Evolutionary conservation across 53 echinoderm and acorn worm species (phyloP).

Genomic region (Crossaster papposus): DNA sequence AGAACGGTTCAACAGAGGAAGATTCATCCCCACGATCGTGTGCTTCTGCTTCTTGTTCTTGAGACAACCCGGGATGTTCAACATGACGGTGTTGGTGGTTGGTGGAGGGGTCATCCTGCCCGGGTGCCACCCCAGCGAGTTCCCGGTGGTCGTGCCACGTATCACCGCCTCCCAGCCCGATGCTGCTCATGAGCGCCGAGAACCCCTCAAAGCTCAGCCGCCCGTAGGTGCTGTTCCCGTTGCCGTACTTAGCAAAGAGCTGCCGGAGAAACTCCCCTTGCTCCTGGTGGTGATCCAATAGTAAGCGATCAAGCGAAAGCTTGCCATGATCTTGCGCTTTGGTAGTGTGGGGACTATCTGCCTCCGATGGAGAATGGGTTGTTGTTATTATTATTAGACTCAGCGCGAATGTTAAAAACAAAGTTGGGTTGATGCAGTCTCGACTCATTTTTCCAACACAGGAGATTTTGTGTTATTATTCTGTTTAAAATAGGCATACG

Average conservation of each 20-base stretch:
- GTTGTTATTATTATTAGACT: neutral
- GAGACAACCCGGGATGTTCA: neutral
- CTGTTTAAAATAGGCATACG: neutral
- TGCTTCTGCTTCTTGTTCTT: neutral
- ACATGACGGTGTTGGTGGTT: constrained; percentile 12
- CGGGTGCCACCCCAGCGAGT: neutral
- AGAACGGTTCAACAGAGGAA: neutral
- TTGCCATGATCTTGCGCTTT: neutral
- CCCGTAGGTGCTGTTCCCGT: constrained; percentile 51
- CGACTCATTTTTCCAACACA: neutral
- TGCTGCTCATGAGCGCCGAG: constrained; percentile 58
- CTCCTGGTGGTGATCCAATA: neutral
- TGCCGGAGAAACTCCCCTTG: constrained; percentile 69
- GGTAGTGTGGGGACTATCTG: neutral
- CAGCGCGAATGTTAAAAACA: neutral
- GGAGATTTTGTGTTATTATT: neutral
- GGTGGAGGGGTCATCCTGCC: neutral
- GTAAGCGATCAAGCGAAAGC: too few relatives aligned
- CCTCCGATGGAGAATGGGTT: neutral
- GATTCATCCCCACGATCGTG: constrained; percentile 12
- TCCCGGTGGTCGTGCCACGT: neutral
- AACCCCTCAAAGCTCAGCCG: constrained; percentile 63
- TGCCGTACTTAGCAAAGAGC: constrained; percentile 76
- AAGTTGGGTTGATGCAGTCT: neutral
- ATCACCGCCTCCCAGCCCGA: constrained; percentile 68